Base-by-base conservation (phyloP, 2,113 vertebrate species). In the Tachysurus vachellii region DNA sequence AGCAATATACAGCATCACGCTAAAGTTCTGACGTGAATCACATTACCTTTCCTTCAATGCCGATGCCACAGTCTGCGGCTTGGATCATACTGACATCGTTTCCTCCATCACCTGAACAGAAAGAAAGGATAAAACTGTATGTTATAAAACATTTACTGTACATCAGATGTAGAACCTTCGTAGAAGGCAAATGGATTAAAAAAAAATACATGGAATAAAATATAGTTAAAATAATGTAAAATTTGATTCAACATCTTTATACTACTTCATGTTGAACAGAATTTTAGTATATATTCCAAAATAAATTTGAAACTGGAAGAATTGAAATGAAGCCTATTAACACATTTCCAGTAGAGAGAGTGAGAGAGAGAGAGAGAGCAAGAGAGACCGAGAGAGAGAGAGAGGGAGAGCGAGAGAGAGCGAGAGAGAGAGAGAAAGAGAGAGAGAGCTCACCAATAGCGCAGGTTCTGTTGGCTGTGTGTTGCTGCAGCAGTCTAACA, bases 81-180 rank as follows among this genome's bases (percentile, higher is more conserved):
- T 99, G 98, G 93, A 99, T 99, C 98, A 99, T 99, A 93, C 98
- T 99, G 88, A 99, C 98, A 56, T 99, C 98, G 36, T 99, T 99
- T 83, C 98, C 98, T 84, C 98, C 98, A 16, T 99, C 98, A 90
- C 98, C 98, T 99, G 93, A 44, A 92, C 84, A 68, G 31, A 85
- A 21, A 31, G 89, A 0, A 64, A 23, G 16, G 89, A 90, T n/a
- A 88, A 23, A 71, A 28, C 13, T 28, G 21, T 42, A 70, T 23
- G 61, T 42, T 8, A 26, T 19, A 28, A 11, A 31, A 76, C 26
- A 66, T 54, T 57, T 6, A n/a, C n/a, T n/a, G n/a, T n/a, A 75
- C 13, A 36, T 36, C 23, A 59, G 53, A 84, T 14, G 19, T 12
- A 59, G 5, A 56, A 56, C 3, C 76, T 28, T 77, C 13, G 14